Evolutionary conservation across 1,140 invertebrate species (phyloP).

Genomic region (Drosophila baimaii): DNA sequence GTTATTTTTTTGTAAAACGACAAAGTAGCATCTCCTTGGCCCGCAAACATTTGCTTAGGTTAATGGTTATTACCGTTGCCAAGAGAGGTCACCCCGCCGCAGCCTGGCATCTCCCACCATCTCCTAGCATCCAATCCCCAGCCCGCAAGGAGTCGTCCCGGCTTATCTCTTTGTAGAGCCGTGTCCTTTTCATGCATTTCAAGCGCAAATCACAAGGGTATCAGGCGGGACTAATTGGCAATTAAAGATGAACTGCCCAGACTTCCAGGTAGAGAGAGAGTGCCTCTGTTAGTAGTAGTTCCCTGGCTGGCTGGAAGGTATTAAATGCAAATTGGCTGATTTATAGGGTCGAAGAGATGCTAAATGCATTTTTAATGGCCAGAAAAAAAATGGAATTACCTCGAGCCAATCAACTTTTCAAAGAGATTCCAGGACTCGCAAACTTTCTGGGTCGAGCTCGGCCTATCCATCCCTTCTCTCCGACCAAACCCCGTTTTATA

Average conservation of each 20-base stretch:
- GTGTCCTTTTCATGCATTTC: slow-evolving; percentile 70
- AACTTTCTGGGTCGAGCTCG: background rate
- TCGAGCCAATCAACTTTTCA: background rate
- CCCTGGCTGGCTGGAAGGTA: slow-evolving; percentile 15
- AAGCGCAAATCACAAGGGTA: slow-evolving; percentile 75
- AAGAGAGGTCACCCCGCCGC: slow-evolving; percentile 36
- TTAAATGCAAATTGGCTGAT: slow-evolving; percentile 52
- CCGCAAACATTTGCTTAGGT: slow-evolving; percentile 77
- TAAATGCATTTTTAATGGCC: slow-evolving; percentile 54
- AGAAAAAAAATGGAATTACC: slow-evolving; percentile 18
- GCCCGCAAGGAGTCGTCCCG: slow-evolving; percentile 26
- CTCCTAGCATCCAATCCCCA: background rate
- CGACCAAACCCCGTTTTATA: background rate
- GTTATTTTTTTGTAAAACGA: slow-evolving; percentile 31
- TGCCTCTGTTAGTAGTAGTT: slow-evolving; percentile 9
- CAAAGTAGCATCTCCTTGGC: slow-evolving; percentile 49
- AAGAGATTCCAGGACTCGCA: background rate
- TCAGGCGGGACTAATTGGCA: slow-evolving; percentile 74
- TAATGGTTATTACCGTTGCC: slow-evolving; percentile 56
- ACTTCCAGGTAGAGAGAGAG: slow-evolving; percentile 5
- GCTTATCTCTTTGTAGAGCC: slow-evolving; percentile 36
- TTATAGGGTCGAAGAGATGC: slow-evolving; percentile 34
- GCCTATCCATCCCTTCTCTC: too few relatives aligned
- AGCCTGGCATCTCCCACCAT: too few relatives aligned
- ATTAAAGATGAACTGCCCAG: slow-evolving; percentile 71